Conservation (phyloP, 2,888 invertebrate genomes). For the Myathropa florea region DNA sequence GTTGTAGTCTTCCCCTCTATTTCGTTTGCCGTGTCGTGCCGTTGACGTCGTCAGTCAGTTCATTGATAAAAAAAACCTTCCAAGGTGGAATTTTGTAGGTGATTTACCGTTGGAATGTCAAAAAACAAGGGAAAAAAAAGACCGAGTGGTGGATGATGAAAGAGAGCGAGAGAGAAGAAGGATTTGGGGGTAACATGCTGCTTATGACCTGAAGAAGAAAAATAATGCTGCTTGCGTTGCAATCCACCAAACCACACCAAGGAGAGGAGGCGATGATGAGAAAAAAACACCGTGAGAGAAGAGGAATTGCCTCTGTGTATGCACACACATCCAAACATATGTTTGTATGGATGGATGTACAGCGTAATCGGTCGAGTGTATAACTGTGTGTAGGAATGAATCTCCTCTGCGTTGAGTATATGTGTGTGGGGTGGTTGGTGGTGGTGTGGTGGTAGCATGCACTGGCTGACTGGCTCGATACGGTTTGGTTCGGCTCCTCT, state of each 20-base stretch:
- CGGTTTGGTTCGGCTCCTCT: constrained; percentile 18
- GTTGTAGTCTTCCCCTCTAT: background rate
- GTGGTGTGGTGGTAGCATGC: constrained; percentile 22
- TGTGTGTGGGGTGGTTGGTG: constrained; percentile 52
- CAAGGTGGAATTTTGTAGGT: constrained; percentile 29
- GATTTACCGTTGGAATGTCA: constrained; percentile 60
- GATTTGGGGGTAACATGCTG: constrained; percentile 22
- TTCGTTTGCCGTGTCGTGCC: background rate
- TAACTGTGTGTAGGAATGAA: constrained; percentile 72
- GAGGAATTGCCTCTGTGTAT: constrained; percentile 15
- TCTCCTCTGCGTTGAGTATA: constrained; percentile 63
- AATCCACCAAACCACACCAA: background rate
- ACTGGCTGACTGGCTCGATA: constrained; percentile 53
- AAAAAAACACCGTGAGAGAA: constrained; percentile 41
- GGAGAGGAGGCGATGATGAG: background rate
- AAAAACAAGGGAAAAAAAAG: background rate
- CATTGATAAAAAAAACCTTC: constrained; percentile 60
- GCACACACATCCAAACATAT: background rate
- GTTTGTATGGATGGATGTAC: constrained; percentile 26
- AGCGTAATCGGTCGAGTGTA: constrained; percentile 59
- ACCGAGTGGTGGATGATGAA: background rate
- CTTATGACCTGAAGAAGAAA: constrained; percentile 61
- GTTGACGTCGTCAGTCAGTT: constrained; percentile 16
- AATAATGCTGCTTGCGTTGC: constrained; percentile 10
- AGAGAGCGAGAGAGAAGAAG: background rate